Evolutionary conservation across 2,113 vertebrate genomes (phyloP).

Genomic region (Erpornis zantholeuca): DNA sequence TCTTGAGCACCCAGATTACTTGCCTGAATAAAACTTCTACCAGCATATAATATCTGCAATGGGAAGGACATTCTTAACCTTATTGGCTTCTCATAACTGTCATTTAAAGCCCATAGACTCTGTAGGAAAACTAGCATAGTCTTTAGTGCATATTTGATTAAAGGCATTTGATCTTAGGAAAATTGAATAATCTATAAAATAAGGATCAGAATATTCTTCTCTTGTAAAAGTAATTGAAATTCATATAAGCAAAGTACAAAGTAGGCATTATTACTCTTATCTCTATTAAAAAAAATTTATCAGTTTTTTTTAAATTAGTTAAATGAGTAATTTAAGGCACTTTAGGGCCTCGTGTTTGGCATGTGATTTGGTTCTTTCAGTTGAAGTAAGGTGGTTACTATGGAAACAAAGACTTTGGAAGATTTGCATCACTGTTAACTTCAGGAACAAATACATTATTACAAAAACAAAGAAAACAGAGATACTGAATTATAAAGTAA

Average conservation of each 20-base stretch:
- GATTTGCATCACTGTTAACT: not conserved
- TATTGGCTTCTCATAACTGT: not conserved
- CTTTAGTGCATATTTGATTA: not conserved
- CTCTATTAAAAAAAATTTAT: not conserved
- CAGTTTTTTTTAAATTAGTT: not conserved
- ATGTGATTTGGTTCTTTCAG: not conserved
- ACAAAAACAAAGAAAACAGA: not conserved
- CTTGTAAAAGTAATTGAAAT: not conserved
- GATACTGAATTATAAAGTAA: not conserved
- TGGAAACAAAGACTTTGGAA: not conserved
- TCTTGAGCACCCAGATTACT: not conserved
- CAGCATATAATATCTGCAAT: not conserved
- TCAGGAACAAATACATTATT: not conserved
- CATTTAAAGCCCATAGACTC: not conserved
- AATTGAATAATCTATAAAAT: not conserved
- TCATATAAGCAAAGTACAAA: not conserved
- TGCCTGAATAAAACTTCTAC: not conserved
- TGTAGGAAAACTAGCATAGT: not conserved
- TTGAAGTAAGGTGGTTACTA: not conserved
- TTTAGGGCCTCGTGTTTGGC: not conserved
- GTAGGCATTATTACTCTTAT: not conserved
- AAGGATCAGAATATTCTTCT: not conserved
- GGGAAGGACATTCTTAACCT: not conserved
- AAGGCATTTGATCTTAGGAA: not conserved
- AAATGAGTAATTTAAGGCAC: not conserved